These are phyloP conservation scores for Caradrina clavipalpis DNA, from an alignment of 2,888 invertebrate genomes.

Conservation along the genomic window DNA sequence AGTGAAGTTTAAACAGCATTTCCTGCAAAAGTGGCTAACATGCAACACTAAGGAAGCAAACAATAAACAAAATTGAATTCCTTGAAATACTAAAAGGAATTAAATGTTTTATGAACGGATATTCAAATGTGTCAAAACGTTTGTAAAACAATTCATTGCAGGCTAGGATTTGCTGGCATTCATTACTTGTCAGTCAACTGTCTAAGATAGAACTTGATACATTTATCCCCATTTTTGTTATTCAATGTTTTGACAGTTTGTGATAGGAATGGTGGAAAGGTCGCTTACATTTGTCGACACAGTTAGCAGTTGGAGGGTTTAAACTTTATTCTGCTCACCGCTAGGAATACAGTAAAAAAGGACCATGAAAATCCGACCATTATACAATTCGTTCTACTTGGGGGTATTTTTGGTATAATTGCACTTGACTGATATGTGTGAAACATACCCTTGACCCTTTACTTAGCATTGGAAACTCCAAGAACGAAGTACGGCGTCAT, in stretches of 20 bases:
- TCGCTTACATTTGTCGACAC: background rate
- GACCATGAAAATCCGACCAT: background rate
- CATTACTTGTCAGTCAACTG: conserved; percentile 3
- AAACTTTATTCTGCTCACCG: no score
- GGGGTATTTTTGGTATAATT: background rate
- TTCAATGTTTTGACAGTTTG: background rate
- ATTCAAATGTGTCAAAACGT: conserved; percentile 13
- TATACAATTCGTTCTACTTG: background rate
- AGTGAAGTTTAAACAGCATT: conserved; percentile 14
- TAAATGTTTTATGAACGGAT: conserved; percentile 19
- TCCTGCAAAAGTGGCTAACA: conserved; percentile 11
- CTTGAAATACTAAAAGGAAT: conserved; percentile 17
- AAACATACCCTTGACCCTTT: conserved; percentile 52
- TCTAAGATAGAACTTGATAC: background rate
- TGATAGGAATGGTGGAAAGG: background rate
- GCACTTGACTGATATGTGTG: background rate
- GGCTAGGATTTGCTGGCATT: background rate
- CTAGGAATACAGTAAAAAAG: background rate
- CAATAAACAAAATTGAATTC: conserved; percentile 33
- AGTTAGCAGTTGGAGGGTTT: background rate
- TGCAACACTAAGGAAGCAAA: conserved; percentile 29
- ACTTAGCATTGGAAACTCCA: conserved; percentile 29
- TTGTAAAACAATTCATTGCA: background rate
- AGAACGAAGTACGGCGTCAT: conserved; percentile 35
- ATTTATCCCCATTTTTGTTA: no score